A percentile compares a stretch with the other conserved stretches of the same genome.
Evolutionary conservation across 1,140 invertebrate genomes (phyloP).

Genomic region (Brachionus sp.): DNA sequence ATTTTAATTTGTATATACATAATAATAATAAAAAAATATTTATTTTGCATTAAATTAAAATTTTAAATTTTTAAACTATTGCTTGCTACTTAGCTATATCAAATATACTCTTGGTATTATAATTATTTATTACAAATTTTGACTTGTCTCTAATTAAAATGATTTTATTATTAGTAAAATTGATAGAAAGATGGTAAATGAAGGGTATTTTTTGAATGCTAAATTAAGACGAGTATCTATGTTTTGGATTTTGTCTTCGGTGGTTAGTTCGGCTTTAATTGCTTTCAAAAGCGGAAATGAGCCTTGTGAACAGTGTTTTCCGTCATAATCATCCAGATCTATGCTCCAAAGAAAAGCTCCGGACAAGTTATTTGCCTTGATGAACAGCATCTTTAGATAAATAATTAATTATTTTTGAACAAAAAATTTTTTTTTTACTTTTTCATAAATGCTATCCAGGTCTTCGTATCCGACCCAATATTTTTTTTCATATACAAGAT

Average conservation of each 20-base stretch:
- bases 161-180: neutral
- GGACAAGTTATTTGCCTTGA: constrained; percentile 82
- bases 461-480: constrained; percentile 90
- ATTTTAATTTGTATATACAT: neutral
- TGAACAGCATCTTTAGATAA: constrained; percentile 75
- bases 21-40: neutral
- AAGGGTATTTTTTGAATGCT: neutral
- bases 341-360: constrained; percentile 95
- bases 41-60: neutral
- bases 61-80: neutral
- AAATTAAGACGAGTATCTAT: neutral
- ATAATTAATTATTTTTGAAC: constrained; percentile 46
- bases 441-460: constrained; percentile 74
- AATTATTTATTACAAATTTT: constrained; percentile 1
- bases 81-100: neutral
- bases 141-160: neutral
- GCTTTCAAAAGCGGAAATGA: constrained; percentile 60
- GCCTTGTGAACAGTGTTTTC: constrained; percentile 51
- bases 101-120: neutral
- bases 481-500: constrained; percentile 70
- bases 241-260: neutral
- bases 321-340: constrained; percentile 70
- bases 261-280: constrained; percentile 63
- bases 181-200: neutral
- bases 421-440: constrained; percentile 63